Base-by-base conservation (phyloP, 2,113 vertebrate genomes). In the Gambusia holbrooki region DNA sequence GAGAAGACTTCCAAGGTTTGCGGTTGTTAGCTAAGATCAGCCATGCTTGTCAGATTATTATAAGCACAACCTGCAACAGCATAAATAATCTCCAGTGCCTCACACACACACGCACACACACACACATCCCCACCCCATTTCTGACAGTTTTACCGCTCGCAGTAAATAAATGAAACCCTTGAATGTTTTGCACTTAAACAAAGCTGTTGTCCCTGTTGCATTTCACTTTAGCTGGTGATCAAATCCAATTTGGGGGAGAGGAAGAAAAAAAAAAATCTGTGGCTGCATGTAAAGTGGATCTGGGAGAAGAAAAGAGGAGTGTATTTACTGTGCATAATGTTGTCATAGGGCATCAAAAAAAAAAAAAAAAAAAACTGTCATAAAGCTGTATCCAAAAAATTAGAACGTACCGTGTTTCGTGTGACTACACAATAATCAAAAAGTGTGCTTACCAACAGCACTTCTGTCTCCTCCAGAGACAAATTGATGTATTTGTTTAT, bases 11-110 rank as follows among this genome's bases (percentile, higher is more conserved):
- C 3, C 62, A 72, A 79, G 76, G 33, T 76, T 66, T 81, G 72
- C 74, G 54, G 71, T 79, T 30, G 35, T 84, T 83, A 48, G 71
- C 69, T 40, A 27, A 77, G 78, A 62, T 82, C 81, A 71, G 64
- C 66, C 70, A 63, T 68, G 68, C 68, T 80, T 62, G 68, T 77
- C 35, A 73, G 60, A 75, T 74, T 37, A 69, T 29, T 3, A 10
- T 65, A 69, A 89, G 77, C 81, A 85, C 76, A 78, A 70, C 79
- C 83, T 84, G 77, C 71, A 85, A 67, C 74, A 64, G 68, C 74
- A 30, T 77, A 76, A 89, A 83, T 73, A 37, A 87, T 89, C 79
- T 88, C 78, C 78, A 89, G 92, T 94, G 91, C 92, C 91, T 92
- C 84, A 30, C 76, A 6, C 30, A 40, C 35, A 35, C 35, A 71